Percentiles rank a stretch among this genome's conserved stretches.
These are phyloP conservation scores for Sinocyclocheilus anshuiensis DNA, from an alignment of 2,113 vertebrate genomes.

Conservation along the genomic window DNA sequence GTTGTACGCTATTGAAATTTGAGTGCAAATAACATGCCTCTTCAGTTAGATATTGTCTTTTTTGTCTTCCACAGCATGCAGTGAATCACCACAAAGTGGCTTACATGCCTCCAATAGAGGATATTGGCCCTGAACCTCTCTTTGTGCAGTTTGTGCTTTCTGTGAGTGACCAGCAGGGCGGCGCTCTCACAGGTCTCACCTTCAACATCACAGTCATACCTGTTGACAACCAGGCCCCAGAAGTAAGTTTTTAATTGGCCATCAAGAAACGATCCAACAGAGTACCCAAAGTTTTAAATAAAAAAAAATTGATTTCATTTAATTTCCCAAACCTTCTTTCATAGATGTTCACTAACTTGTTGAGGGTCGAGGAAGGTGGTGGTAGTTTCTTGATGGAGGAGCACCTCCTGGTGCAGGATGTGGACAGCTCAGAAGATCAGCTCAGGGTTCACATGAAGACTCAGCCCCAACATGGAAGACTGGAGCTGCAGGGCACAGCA, in stretches of 20 bases:
- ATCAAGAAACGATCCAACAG: too few species aligned
- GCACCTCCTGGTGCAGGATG: constrained; percentile 73
- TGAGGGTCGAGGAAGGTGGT: constrained; percentile 72
- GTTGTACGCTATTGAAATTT: not conserved
- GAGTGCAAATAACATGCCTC: not conserved
- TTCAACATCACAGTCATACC: constrained; percentile 78
- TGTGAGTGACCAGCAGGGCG: constrained; percentile 76
- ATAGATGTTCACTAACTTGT: constrained; percentile 76
- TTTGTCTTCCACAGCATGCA: constrained; percentile 70
- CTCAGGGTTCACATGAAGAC: constrained; percentile 68
- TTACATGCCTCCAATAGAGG: constrained; percentile 79
- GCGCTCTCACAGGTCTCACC: constrained; percentile 66
- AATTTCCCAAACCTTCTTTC: not conserved
- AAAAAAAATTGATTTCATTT: too few species aligned
- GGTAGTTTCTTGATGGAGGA: constrained; percentile 69
- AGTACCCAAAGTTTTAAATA: too few species aligned
- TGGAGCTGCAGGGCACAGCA: constrained; percentile 63
- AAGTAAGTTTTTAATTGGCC: constrained; percentile 60
- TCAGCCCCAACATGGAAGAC: constrained; percentile 55
- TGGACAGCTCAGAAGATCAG: constrained; percentile 68
- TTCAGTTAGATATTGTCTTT: not conserved
- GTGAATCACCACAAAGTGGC: constrained; percentile 79
- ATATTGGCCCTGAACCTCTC: constrained; percentile 73
- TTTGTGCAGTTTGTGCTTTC: constrained; percentile 80
- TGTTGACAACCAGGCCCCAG: constrained; percentile 75